These are phyloP conservation scores for Montipora sp. DNA, from an alignment of 64 coral and sea anemone genomes.

Conservation along the genomic window DNA sequence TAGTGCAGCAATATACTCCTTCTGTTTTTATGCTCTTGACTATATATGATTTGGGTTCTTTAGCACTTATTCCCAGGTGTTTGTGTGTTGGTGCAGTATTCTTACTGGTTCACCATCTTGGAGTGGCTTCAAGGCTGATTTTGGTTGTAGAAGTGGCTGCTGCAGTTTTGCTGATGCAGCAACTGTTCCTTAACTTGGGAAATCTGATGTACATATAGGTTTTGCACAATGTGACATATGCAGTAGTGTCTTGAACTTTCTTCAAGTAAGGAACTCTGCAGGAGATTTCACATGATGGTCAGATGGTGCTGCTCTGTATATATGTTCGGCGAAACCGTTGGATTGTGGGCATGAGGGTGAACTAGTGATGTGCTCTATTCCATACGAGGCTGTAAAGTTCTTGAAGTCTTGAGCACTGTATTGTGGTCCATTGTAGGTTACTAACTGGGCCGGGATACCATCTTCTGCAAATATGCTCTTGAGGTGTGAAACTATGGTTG, in stretches of 20 bases:
- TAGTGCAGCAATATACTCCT: not conserved
- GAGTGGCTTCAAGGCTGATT: not conserved
- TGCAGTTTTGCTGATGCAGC: not conserved
- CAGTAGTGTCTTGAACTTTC: constrained; percentile 12
- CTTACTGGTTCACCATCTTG: not conserved
- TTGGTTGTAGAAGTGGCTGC: too few species aligned
- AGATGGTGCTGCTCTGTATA: constrained; percentile 18
- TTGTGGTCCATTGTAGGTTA: not conserved
- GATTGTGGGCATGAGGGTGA: not conserved
- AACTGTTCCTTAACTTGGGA: not conserved
- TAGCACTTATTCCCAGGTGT: not conserved
- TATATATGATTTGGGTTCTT: not conserved
- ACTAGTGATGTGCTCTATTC: constrained; percentile 4
- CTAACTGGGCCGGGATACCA: not conserved
- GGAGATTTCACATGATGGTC: constrained; percentile 19
- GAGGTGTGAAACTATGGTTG: too few species aligned
- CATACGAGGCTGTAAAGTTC: not conserved
- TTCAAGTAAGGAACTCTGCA: not conserved
- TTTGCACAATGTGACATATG: not conserved
- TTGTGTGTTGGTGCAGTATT: not conserved
- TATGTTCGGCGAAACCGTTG: not conserved
- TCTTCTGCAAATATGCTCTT: too few species aligned
- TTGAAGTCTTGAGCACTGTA: not conserved
- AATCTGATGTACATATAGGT: not conserved
- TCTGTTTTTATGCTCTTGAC: not conserved